Percentiles rank a stretch among this genome's conserved stretches.
Evolutionary conservation across 2,888 invertebrate species (phyloP).

Genomic region (Lasioglossum malachurum): DNA sequence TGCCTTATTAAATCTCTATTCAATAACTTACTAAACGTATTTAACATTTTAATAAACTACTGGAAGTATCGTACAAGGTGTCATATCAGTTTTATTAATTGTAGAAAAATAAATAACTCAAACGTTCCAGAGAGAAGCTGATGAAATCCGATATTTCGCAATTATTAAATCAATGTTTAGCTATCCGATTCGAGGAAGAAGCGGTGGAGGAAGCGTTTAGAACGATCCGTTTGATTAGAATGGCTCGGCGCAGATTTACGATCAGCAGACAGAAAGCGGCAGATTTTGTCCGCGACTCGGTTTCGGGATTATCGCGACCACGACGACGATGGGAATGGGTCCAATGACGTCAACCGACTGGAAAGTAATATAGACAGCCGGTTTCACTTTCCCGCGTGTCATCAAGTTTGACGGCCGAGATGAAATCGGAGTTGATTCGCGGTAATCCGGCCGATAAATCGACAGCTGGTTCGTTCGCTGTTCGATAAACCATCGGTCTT

Average conservation of each 20-base stretch:
- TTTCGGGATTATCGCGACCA: constrained; percentile 38
- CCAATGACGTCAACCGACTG: constrained; percentile 47
- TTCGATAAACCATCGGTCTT: constrained; percentile 7
- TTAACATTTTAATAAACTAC: too few species aligned
- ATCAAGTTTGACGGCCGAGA: constrained; percentile 53
- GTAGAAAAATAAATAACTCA: too few species aligned
- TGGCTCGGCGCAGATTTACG: neutral
- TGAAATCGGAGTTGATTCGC: constrained; percentile 63
- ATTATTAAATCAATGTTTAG: too few species aligned
- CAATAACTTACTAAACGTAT: too few species aligned
- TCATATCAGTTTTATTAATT: too few species aligned
- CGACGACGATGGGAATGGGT: constrained; percentile 30
- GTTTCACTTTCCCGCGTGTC: constrained; percentile 61
- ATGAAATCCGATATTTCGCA: too few species aligned
- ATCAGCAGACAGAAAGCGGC: neutral
- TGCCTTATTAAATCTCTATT: too few species aligned
- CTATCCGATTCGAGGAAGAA: too few species aligned
- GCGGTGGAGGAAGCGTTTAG: too few species aligned
- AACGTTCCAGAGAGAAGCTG: too few species aligned
- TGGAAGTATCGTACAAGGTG: too few species aligned
- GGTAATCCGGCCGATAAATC: constrained; percentile 63
- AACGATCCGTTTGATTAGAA: too few species aligned
- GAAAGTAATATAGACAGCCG: constrained; percentile 52
- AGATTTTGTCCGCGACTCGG: neutral
- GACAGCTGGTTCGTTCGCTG: neutral